A percentile compares a stretch with the other conserved stretches of the same genome.
Evolutionary conservation across 2,113 vertebrate genomes (phyloP).

Genomic region (Etheostoma cragini): DNA sequence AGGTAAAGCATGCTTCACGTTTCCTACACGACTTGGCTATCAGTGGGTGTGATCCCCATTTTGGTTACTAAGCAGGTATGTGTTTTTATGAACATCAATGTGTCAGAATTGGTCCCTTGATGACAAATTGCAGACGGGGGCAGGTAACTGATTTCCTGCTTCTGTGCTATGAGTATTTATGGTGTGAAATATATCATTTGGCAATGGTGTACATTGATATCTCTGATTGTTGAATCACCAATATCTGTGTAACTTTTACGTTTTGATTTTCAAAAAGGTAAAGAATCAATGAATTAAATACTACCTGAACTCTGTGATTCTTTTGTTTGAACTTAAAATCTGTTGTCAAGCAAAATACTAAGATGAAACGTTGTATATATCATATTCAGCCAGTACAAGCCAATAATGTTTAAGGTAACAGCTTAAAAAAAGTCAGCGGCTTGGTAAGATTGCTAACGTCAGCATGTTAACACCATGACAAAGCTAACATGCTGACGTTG

Average conservation of each 20-base stretch:
- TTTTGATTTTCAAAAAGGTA: conserved; percentile 86
- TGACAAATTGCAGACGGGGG: conserved; percentile 78
- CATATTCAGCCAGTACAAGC: not conserved
- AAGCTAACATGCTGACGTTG: not conserved
- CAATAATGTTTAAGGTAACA: not conserved
- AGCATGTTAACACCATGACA: not conserved
- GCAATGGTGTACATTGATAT: conserved; percentile 87
- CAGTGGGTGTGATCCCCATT: conserved; percentile 59
- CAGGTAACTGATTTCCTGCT: conserved; percentile 78
- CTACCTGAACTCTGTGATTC: conserved; percentile 78
- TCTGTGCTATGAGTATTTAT: conserved; percentile 82
- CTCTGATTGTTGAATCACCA: conserved; percentile 85
- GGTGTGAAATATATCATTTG: conserved; percentile 87
- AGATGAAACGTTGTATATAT: not conserved
- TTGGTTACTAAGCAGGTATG: conserved; percentile 74
- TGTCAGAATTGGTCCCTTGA: conserved; percentile 83
- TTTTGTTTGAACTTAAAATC: conserved; percentile 50
- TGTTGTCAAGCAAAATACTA: not conserved
- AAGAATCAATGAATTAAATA: conserved; percentile 85
- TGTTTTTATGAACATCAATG: conserved; percentile 77
- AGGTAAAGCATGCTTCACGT: conserved; percentile 78
- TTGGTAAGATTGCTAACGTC: not conserved
- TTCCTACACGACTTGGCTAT: conserved; percentile 70
- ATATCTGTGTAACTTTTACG: conserved; percentile 85
- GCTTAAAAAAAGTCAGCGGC: not conserved